Evolutionary conservation across 2,113 vertebrate species (phyloP), one percentile per base, ranked within the genome.

Genomic region (Macrotus californicus): DNA sequence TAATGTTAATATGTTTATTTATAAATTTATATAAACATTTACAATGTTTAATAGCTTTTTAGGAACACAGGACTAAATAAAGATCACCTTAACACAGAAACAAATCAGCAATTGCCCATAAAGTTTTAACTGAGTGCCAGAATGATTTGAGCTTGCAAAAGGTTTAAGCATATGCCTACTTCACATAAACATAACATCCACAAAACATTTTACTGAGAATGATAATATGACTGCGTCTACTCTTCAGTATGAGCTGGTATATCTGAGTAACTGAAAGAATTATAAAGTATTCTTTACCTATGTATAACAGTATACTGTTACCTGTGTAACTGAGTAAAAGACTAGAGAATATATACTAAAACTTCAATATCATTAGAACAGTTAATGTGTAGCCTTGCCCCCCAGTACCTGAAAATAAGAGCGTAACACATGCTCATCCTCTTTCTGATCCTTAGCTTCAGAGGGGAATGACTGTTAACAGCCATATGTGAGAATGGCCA

Each of bases 61-160:
- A 77, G 75, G 67, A 16, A 93, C 43, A 89, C 81, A 66, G 54
- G 11, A 26, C 36, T 83, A 8, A 36, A 36, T n/a, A 7, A 96
- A 83, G 24, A 89, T 61, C 21, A 72, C 34, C 18, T 70, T 94
- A 94, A 66, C n/a, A 85, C 9, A 91, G 84, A 84, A 95, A 81
- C 54, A 91, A 80, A 84, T 50, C 15, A 82, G 24, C 54, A 85
- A 64, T 8, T 77, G 4, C 36, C 61, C 48, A 50, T 34, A 50
- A 79, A 66, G 34, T 39, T 94, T 48, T 81, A 61, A 70, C 50
- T 80, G 46, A 36, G 43, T 39, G 39, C 54, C 61, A 87, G 48
- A 87, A 85, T 52, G 85, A 83, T 52, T 77, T 34, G 41, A 54
- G 41, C 50, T 70, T 83, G 31, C 75, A 84, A 75, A 43, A 94